These are phyloP conservation scores for Noctuana brunneofusca DNA, from an alignment of 2,888 invertebrate species.

Conservation along the genomic window DNA sequence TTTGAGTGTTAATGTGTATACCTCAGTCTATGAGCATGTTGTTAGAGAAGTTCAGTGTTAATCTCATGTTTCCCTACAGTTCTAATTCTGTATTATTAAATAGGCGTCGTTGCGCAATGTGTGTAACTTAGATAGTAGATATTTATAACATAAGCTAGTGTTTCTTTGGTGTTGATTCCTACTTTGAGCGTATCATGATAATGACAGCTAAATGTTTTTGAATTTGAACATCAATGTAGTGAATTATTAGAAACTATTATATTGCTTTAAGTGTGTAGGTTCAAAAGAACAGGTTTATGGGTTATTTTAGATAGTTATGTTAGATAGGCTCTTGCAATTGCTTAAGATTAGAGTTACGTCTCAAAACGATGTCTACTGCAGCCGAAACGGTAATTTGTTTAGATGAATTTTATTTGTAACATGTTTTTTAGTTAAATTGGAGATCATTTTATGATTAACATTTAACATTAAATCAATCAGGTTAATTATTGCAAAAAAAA, in stretches of 20 bases:
- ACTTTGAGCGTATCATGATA: conserved; percentile 8
- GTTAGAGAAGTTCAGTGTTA: conserved; percentile 17
- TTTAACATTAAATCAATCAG: neutral
- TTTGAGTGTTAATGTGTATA: conserved; percentile 27
- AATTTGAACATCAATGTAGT: neutral
- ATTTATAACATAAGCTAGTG: neutral
- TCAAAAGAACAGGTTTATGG: neutral
- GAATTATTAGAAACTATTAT: neutral
- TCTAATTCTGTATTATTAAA: neutral
- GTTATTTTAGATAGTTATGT: too few species aligned
- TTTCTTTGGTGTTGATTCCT: conserved; percentile 20
- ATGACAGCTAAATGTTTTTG: conserved; percentile 10
- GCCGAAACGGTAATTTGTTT: conserved; percentile 3
- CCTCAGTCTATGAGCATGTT: conserved; percentile 21
- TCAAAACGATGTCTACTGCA: conserved; percentile 3
- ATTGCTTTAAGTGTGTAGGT: neutral
- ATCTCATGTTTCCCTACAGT: conserved; percentile 16
- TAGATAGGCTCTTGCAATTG: neutral
- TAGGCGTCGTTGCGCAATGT: conserved; percentile 2
- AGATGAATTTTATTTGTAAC: conserved; percentile 12
- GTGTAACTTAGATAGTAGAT: conserved; percentile 15
- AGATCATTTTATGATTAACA: neutral
- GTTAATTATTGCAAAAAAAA: neutral
- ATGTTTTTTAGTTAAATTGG: conserved; percentile 1
- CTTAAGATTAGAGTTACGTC: neutral